Evolutionary conservation across 2,797 vertebrate species (phyloP), one percentile per base, ranked within the genome.

Genomic region (Tangara arthus): DNA sequence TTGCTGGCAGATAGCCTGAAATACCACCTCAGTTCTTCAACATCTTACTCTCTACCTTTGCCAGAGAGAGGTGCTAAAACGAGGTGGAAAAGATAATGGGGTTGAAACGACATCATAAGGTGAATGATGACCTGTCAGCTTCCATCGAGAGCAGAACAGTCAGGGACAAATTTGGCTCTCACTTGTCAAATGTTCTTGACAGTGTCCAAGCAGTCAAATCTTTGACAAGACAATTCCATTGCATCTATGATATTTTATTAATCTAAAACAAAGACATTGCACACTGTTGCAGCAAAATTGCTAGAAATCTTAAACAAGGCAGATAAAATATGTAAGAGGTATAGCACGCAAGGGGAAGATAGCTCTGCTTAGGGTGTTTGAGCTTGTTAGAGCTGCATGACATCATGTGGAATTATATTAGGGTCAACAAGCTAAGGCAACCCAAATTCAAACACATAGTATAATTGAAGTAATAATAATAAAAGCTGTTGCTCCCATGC

Each of bases 201-300:
- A 88, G 93, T 55, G 76, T 82, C 64, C 66, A 81, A 91, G 71
- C 77, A 82, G 94, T 94, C 93, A 92, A 84, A 93, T 88, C 44
- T 90, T 85, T 93, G 95, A 95, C 87, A 97, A 83, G 68, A 92
- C 14, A 55, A 92, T 73, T 93, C 82, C n/a, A 35, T 77, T 72
- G 87, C 63, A 85, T 71, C 42, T 83, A 79, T 91, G 95, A 93
- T 96, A 97, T 93, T 96, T 95, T 96, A 91, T 96, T 96, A 94
- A 95, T 94, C 89, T 96, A 69, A 96, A 96, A 65, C 90, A 97
- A 95, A 95, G 93, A 63, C 78, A 81, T 85, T 95, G 37, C 78
- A 81, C 93, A 92, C 72, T 93, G 73, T 94, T 97, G 83, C 44
- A 91, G 50, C 14, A 46, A 97, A 96, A 96, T 94, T 81, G 73